Evolutionary conservation across 2,888 invertebrate genomes (phyloP), one percentile per base, ranked within the genome.

Genomic region (Parascotia fuliginaria): DNA sequence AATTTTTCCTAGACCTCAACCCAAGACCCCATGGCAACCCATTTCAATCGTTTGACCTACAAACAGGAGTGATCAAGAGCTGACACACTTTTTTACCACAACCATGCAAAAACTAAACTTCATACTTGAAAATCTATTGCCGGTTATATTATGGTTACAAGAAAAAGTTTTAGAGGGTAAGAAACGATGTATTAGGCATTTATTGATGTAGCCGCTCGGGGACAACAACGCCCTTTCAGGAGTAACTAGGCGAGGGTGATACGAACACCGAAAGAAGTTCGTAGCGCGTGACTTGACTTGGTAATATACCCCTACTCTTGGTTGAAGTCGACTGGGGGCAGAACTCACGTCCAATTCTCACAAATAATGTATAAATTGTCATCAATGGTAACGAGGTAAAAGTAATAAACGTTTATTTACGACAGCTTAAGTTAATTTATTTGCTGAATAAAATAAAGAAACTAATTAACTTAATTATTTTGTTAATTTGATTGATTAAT

Each of bases 181-280:
- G 46, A 46, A 46, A 67, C 64, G 60, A 61, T 67, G 70, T 68
- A 68, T 67, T 52, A 51, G 53, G 56, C 56, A 59, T 58, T 56
- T 67, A 64, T 64, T 52, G 65, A 56, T 58, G 49, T 59, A 54
- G 56, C 59, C 42, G 40, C 54, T 52, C 42, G 37, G 43, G 55
- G 62, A 57, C 58, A 51, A 64, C 69, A 62, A 72, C 68, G 70
- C 70, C 73, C 75, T 77, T 85, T 78, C 60, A 59, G 65, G 65
- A 79, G 78, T 75, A 83, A 87, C 77, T 85, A 82, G 79, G 65
- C 61, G 72, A 72, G 71, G 75, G 78, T 75, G 85, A 80, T 82
- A 84, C 78, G 79, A 79, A 70, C 73, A 77, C 70, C 69, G 73
- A 85, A 85, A 85, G 86, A 87, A 87, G 81, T 87, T 86, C 70